phyloP scores from a whole-genome alignment of 2,888 invertebrate species.

The Eustalomyia histrio region DNA sequence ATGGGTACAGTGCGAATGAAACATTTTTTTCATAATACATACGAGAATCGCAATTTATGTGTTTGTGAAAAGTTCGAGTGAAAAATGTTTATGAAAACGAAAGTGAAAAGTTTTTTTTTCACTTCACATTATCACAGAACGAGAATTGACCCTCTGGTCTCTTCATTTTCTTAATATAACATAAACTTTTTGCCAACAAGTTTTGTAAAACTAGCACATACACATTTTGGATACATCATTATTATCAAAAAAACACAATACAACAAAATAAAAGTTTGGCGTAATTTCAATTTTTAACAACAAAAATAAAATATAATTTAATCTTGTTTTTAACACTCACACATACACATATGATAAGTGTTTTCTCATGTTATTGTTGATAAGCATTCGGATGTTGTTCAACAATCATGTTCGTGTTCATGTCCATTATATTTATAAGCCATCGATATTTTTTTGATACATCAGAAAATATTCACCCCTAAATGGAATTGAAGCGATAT shows the following conservation, averaged over 20 bases:
- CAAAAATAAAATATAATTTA: not conserved
- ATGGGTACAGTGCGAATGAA: no score
- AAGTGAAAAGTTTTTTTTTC: no score
- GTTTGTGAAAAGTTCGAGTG: no score
- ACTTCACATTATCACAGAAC: no score
- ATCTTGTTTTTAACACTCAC: slow-evolving; percentile 26
- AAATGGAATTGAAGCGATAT: slow-evolving; percentile 24
- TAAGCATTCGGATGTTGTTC: slow-evolving; percentile 15
- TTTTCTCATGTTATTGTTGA: slow-evolving; percentile 54
- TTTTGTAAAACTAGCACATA: no score
- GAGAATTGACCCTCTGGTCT: no score
- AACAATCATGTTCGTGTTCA: not conserved
- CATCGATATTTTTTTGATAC: slow-evolving; percentile 30
- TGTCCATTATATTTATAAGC: slow-evolving; percentile 23
- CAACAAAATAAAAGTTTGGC: slow-evolving; percentile 18
- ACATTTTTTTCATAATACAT: no score
- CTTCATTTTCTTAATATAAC: no score
- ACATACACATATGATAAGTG: slow-evolving; percentile 34
- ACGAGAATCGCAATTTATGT: no score
- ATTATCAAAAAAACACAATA: not conserved
- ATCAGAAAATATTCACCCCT: slow-evolving; percentile 28
- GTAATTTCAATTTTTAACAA: slow-evolving; percentile 5
- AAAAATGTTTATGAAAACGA: no score
- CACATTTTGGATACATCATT: no score
- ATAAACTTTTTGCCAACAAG: no score